Evolutionary conservation across 2,113 vertebrate genomes (phyloP).

Genomic region (Scophthalmus maximus): DNA sequence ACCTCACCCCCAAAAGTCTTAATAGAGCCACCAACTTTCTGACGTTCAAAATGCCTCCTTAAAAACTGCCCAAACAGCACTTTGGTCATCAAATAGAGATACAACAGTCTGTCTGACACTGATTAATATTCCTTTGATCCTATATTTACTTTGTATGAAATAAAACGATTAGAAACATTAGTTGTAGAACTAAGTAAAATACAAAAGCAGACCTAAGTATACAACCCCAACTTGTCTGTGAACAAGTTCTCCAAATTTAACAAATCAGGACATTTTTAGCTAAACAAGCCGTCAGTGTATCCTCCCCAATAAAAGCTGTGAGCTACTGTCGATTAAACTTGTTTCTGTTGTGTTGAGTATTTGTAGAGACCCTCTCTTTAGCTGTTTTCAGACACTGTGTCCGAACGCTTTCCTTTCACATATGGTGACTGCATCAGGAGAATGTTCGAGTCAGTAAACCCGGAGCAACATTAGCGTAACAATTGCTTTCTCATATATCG

Average conservation of each 20-base stretch:
- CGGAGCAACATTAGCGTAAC: no score
- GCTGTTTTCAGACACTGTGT: no score
- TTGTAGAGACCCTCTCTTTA: no score
- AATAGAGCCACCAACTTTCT: background rate
- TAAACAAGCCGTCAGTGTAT: constrained; percentile 2
- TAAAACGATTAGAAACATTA: background rate
- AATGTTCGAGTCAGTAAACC: no score
- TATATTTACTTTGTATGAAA: background rate
- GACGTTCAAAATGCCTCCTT: constrained; percentile 6
- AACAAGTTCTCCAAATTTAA: no score
- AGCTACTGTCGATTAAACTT: background rate
- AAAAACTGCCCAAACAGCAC: background rate
- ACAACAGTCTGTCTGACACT: background rate
- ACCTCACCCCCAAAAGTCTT: background rate
- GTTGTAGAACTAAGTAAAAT: background rate
- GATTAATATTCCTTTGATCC: constrained; percentile 5
- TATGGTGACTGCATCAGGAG: no score
- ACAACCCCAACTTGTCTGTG: constrained; percentile 1
- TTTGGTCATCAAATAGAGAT: background rate
- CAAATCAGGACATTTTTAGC: background rate
- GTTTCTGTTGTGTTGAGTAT: background rate
- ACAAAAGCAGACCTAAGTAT: background rate
- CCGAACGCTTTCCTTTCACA: no score
- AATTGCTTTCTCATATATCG: no score
- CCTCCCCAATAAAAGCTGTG: background rate